Evolutionary conservation across 1,140 invertebrate species (phyloP).

Genomic region (Sinonovacula constricta): DNA sequence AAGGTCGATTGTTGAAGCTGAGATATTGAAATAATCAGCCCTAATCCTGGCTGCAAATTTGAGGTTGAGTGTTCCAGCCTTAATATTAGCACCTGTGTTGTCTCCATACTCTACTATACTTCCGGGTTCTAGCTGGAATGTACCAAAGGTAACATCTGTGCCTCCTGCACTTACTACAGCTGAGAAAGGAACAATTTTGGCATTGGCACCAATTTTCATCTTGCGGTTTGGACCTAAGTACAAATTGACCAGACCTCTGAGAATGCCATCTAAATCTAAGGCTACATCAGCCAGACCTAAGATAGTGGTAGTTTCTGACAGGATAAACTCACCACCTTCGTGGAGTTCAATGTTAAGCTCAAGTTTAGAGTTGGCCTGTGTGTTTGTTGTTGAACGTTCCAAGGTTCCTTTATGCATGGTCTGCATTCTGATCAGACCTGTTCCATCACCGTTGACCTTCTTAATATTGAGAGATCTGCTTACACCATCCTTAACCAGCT

Average conservation of each 20-base stretch:
- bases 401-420: constrained; percentile 64
- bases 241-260: constrained; percentile 67
- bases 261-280: constrained; percentile 64
- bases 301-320: constrained; percentile 67
- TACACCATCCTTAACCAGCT: constrained; percentile 58
- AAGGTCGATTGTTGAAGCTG: constrained; percentile 60
- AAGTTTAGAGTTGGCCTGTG: constrained; percentile 63
- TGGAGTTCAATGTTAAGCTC: constrained; percentile 68
- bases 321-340: constrained; percentile 67
- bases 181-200: constrained; percentile 62
- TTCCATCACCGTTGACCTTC: constrained; percentile 68
- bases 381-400: constrained; percentile 56
- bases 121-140: constrained; percentile 66
- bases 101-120: constrained; percentile 64
- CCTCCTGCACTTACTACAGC: constrained; percentile 49
- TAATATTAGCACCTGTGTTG: constrained; percentile 67
- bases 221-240: constrained; percentile 59
- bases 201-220: constrained; percentile 64
- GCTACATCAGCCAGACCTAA: constrained; percentile 62
- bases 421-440: constrained; percentile 64
- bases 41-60: constrained; percentile 63
- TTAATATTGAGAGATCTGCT: constrained; percentile 61
- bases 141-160: constrained; percentile 64
- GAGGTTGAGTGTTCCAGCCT: constrained; percentile 59
- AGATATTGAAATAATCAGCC: constrained; percentile 69